Evolutionary conservation across 2,888 invertebrate species (phyloP), one percentile per base, ranked within the genome.

Genomic region (Prosapia bicincta): DNA sequence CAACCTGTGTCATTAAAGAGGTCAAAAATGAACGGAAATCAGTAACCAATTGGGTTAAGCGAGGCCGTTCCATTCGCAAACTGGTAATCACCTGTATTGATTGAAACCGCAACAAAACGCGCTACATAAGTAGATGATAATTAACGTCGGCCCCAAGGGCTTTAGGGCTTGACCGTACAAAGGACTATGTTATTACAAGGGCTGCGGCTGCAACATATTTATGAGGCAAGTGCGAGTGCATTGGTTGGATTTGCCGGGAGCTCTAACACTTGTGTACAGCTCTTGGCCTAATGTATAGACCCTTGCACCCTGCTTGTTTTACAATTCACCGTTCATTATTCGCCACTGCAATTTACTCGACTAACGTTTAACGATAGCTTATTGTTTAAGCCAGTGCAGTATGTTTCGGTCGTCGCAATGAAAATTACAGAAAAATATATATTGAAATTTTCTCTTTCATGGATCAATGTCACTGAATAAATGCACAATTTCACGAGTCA

Each of bases 151-250:
- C 20, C 54, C 54, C 3, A 3, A 10, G 20, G 54, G 54, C 20
- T 20, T 54, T 54, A 2, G 20, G 20, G 54, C 54, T 54, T 54
- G 54, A 54, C 54, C 54, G 54, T 54, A 54, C 54, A 54, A 54
- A 54, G 54, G 54, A 54, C 54, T 54, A 54, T 54, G 54, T 54
- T 54, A 54, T 54, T 54, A 54, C 54, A n/a, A 20, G 54, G 54
- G 54, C 54, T 54, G 20, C 20, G 15, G 54, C 54, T 20, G 26
- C 69, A 74, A 74, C 74, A 13, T 74, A 74, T 74, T 74, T 74
- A 74, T 74, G 74, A 69, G 69, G 23, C 24, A 72, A 72, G 72
- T 38, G 43, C 9, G 43, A 71, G 71, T 71, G 71, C 43, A 71
- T 69, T 26, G 69, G 15, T 24, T 69, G 74, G 74, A 74, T 74